These are phyloP conservation scores for Oplegnathus fasciatus DNA, from an alignment of 2,113 vertebrate genomes.

Conservation along the genomic window DNA sequence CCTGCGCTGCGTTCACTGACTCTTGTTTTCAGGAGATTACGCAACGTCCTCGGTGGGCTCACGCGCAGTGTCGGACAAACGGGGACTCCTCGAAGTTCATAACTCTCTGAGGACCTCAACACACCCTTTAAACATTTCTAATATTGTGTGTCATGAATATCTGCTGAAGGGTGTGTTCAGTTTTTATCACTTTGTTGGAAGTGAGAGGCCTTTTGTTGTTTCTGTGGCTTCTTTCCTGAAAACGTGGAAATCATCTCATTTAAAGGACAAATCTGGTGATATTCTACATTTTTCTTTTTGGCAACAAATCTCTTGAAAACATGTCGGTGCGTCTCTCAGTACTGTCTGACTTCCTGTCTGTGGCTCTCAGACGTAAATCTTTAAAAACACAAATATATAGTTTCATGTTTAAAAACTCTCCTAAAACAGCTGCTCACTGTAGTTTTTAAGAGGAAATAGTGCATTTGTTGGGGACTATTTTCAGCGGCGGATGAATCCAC, in stretches of 20 bases:
- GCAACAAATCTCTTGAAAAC: no score
- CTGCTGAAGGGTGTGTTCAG: constrained; percentile 4
- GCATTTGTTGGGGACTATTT: no score
- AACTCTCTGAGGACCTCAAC: constrained; percentile 6
- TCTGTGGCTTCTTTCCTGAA: neutral
- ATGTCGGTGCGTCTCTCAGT: no score
- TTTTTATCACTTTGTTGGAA: neutral
- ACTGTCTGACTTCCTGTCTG: neutral
- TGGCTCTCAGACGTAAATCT: no score
- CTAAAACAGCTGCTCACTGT: no score
- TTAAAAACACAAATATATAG: no score
- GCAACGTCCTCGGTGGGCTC: neutral
- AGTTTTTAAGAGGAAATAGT: no score
- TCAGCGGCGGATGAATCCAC: no score
- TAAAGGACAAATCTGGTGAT: no score
- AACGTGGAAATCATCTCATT: neutral
- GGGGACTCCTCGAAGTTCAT: neutral
- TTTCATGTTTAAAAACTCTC: no score
- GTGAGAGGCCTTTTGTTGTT: neutral
- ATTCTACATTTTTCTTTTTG: no score
- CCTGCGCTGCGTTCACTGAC: constrained; percentile 6
- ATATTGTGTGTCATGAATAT: neutral
- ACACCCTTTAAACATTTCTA: neutral
- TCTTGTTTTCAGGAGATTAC: neutral
- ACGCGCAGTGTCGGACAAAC: neutral